Percentiles rank a stretch among this genome's conserved stretches.
Conservation (phyloP, 2,113 vertebrate species). For the Uria lomvia region DNA sequence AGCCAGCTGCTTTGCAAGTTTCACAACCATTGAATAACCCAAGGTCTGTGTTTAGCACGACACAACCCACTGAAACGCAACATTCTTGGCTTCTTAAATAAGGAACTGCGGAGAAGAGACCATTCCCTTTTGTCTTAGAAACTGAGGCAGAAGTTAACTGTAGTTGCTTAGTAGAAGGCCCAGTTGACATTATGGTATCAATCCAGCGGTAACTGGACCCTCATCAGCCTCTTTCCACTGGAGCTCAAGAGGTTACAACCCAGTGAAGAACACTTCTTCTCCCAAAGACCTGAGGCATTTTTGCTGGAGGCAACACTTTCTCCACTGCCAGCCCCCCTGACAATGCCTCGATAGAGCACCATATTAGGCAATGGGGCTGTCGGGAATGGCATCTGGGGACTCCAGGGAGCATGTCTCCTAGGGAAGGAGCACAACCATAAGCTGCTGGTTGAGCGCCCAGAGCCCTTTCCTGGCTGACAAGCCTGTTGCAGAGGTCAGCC, state of each 20-base stretch:
- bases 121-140: background rate
- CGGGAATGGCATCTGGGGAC: constrained; percentile 48
- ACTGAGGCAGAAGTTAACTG: background rate
- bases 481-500: constrained; percentile 47
- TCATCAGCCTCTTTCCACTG: background rate
- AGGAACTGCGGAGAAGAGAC: background rate
- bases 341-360: constrained; percentile 2
- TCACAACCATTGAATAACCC: background rate
- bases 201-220: background rate
- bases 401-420: constrained; percentile 5
- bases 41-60: background rate
- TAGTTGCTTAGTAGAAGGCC: background rate
- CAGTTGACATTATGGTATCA: background rate
- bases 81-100: background rate
- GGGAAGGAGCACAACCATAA: background rate
- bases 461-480: constrained; percentile 37
- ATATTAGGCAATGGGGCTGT: constrained; percentile 35
- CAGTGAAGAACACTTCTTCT: background rate
- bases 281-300: background rate
- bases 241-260: background rate
- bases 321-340: background rate
- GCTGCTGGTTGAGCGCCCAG: background rate
- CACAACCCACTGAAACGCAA: background rate
- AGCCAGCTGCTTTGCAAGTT: background rate
- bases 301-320: background rate